Evolutionary conservation across 1,140 invertebrate genomes (phyloP), one percentile per base, ranked within the genome.

Genomic region (Bemisia tabaci): DNA sequence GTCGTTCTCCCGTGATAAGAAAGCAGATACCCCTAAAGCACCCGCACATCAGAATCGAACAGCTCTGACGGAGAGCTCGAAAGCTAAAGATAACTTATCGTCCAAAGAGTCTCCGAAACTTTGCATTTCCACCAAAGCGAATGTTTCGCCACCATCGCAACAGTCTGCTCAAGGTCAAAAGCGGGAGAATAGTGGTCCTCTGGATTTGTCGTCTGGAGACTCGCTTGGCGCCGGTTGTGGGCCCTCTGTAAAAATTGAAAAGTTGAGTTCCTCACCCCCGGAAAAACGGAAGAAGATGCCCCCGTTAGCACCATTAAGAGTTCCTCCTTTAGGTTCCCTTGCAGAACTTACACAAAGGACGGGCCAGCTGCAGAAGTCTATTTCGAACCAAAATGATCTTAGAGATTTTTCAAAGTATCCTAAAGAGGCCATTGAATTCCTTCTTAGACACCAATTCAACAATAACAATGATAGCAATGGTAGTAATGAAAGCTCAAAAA

Each of bases 1-100:
- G 68, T 63, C 66, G 12, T 67, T 67, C 17, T 22, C 65, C 33
- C 17, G 17, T 17, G 33, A 48, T 17, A 48, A 48, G 17, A 48
- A 48, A 17, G 5, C 17, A 48, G 33, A 48, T 17, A 17, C 5
- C 17, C 17, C 33, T 5, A 5, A 5, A 17, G 17, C 5, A 17
- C 5, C 5, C 33, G 17, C 5, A 5, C 17, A 5, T 5, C 5
- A 5, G 33, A 48, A 48, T 48, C 33, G 33, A 48, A 48, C 17
- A 5, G 33, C 33, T 48, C 33, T 48, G 33, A 9, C 33, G 5
- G 33, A 48, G 33, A 48, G 17, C 17, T 17, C 33, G 17, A 48
- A 48, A 48, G 5, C 33, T 17, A 48, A 48, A 48, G 33, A 48
- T 5, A 48, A 48, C 33, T n/a, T n/a, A n/a, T n/a, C n/a, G n/a